phyloP scores from a whole-genome alignment of 2,113 vertebrate genomes.

The Zeus faber region DNA sequence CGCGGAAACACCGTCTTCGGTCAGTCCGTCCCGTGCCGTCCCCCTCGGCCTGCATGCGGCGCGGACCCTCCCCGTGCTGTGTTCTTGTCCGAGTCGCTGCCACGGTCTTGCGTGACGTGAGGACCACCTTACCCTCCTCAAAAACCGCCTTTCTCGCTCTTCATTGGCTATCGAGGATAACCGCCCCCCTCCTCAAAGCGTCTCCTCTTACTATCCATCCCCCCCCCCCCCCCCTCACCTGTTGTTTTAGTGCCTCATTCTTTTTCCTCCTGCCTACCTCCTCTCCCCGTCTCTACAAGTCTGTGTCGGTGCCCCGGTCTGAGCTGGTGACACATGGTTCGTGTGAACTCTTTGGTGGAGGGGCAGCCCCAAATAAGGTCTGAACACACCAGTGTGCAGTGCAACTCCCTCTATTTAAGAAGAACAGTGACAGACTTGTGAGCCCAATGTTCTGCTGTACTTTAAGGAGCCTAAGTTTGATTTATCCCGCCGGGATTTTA shows the following conservation, averaged over 20 bases:
- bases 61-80: constrained; percentile 9
- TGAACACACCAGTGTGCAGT: constrained; percentile 55
- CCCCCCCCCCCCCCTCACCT: constrained; percentile 10
- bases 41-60: constrained; percentile 5
- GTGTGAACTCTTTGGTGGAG: constrained; percentile 51
- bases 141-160: constrained; percentile 58
- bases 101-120: constrained; percentile 31
- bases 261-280: constrained; percentile 22
- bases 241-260: constrained; percentile 19
- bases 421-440: constrained; percentile 41
- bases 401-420: constrained; percentile 31
- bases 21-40: too few relatives aligned
- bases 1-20: constrained; percentile 2
- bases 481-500: constrained; percentile 3
- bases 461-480: too few relatives aligned
- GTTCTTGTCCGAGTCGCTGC: constrained; percentile 30
- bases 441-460: background rate
- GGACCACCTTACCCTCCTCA: constrained; percentile 53
- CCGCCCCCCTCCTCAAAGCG: constrained; percentile 52
- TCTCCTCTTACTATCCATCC: constrained; percentile 57
- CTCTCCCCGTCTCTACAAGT: constrained; percentile 9
- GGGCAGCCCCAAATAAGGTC: constrained; percentile 74
- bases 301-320: constrained; percentile 33
- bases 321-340: constrained; percentile 59
- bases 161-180: constrained; percentile 64